Conservation (phyloP, 2,113 vertebrate genomes). For the Erythrolamprus reginae region DNA sequence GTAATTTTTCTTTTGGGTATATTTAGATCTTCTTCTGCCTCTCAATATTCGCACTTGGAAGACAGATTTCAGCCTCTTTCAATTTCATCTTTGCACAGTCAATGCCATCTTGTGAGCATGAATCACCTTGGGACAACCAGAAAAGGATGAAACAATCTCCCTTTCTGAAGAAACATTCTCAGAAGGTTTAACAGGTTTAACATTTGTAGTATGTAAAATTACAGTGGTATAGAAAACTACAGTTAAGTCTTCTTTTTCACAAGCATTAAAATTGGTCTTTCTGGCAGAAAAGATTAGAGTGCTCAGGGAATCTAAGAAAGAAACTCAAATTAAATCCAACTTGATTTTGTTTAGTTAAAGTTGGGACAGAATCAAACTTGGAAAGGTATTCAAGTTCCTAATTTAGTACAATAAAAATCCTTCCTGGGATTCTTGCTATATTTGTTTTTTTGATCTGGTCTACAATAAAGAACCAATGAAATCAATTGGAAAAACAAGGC, state of each 20-base stretch:
- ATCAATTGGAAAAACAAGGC: neutral
- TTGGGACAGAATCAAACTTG: neutral
- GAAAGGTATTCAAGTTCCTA: neutral
- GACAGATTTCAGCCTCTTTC: neutral
- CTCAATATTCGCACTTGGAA: neutral
- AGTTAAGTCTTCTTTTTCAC: neutral
- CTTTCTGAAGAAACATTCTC: neutral
- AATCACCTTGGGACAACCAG: neutral
- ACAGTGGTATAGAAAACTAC: neutral
- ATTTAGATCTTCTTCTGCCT: neutral
- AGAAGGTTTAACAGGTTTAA: neutral
- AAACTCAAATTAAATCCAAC: neutral
- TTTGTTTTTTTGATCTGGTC: neutral
- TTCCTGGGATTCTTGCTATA: neutral
- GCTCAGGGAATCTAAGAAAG: neutral
- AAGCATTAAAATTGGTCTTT: neutral
- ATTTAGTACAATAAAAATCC: neutral
- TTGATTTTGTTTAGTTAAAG: neutral
- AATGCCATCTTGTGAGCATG: neutral
- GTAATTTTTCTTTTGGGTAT: neutral
- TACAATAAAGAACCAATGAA: neutral
- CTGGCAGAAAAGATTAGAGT: neutral
- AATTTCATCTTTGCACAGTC: neutral
- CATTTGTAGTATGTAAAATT: neutral
- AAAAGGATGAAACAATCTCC: neutral